phyloP scores from a whole-genome alignment of 2,888 invertebrate species.

The Drosophila putrida region DNA sequence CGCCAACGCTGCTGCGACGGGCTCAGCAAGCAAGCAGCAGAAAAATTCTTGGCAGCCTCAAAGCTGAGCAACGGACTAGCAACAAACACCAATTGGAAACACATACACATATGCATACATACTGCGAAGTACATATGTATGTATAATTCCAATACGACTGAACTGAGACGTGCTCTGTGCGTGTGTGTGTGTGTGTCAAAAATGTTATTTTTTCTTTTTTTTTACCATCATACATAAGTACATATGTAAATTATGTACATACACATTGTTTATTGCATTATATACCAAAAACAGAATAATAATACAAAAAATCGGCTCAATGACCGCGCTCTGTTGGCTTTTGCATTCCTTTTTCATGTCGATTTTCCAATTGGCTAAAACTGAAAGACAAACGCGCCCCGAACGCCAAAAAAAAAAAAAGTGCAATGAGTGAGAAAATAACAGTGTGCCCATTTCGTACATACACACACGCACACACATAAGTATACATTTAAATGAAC shows the following conservation, averaged over 20 bases:
- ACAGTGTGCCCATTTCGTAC: slow-evolving; percentile 52
- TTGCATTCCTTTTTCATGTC: slow-evolving; percentile 46
- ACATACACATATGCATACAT: slow-evolving; percentile 59
- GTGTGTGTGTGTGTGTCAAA: slow-evolving; percentile 42
- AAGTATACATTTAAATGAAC: slow-evolving; percentile 15
- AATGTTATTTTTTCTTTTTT: slow-evolving; percentile 43
- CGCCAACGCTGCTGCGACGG: slow-evolving; percentile 52
- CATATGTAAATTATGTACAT: slow-evolving; percentile 34
- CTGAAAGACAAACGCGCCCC: slow-evolving; percentile 17
- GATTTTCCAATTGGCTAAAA: slow-evolving; percentile 51
- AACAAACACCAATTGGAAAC: slow-evolving; percentile 64
- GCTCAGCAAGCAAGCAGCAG: slow-evolving; percentile 51
- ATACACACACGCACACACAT: slow-evolving; percentile 15
- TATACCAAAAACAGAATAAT: slow-evolving; percentile 8
- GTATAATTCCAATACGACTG: slow-evolving; percentile 49
- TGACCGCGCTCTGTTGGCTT: slow-evolving; percentile 42
- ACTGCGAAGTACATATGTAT: slow-evolving; percentile 50
- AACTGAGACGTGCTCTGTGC: slow-evolving; percentile 54
- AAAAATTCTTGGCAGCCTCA: slow-evolving; percentile 60
- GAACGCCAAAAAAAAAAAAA: slow-evolving; percentile 38
- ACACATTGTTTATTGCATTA: slow-evolving; percentile 27
- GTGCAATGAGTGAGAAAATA: slow-evolving; percentile 60
- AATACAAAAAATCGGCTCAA: slow-evolving; percentile 45
- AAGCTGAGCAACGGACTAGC: slow-evolving; percentile 64
- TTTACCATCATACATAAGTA: slow-evolving; percentile 24